Percentiles rank a stretch among this genome's conserved stretches.
These are phyloP conservation scores for Cephus spinipes DNA, from an alignment of 2,888 invertebrate species.

Conservation along the genomic window DNA sequence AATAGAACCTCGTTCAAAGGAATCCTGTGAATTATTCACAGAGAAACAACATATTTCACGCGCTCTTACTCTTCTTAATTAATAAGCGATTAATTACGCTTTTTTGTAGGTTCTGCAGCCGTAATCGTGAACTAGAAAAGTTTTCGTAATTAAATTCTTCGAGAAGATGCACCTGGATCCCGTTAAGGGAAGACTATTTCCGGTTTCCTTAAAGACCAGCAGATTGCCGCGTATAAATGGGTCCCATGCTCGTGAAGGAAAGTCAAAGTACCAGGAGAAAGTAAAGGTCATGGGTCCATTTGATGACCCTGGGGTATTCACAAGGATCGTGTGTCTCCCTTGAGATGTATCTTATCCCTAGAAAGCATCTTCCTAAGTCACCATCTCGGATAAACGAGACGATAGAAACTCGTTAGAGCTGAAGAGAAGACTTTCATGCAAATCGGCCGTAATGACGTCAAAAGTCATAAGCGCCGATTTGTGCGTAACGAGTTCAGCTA, in stretches of 20 bases:
- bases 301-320: conserved; percentile 54
- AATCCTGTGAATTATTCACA: not conserved
- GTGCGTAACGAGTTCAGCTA: not conserved
- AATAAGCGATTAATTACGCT: not conserved
- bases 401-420: not conserved
- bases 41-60: not conserved
- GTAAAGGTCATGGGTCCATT: conserved; percentile 51
- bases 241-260: conserved; percentile 21
- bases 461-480: not conserved
- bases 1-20: not conserved
- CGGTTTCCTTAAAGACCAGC: not conserved
- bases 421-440: not conserved
- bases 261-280: conserved; percentile 28
- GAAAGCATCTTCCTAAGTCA: conserved; percentile 46
- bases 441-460: not conserved
- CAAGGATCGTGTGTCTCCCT: conserved; percentile 31
- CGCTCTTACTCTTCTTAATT: not conserved
- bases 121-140: not conserved
- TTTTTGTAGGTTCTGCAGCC: not conserved
- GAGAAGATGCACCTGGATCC: not conserved
- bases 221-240: not conserved
- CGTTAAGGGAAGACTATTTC: not conserved
- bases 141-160: not conserved
- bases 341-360: conserved; percentile 47
- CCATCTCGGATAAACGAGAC: not conserved